A percentile compares a stretch with the other conserved stretches of the same genome.
Evolutionary conservation across 2,888 invertebrate genomes (phyloP).

Genomic region (Eupithecia tripunctaria): DNA sequence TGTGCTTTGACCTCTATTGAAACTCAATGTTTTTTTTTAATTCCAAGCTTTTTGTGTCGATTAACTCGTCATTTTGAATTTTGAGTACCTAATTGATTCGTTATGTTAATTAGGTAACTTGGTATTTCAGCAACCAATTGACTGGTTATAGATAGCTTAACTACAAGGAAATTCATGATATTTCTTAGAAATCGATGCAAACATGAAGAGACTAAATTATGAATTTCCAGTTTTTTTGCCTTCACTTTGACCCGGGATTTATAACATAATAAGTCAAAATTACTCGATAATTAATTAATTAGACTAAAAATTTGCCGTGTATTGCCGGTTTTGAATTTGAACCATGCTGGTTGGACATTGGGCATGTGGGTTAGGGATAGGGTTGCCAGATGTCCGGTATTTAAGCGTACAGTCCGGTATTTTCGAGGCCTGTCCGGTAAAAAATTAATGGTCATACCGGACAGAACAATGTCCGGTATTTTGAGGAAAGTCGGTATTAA

Average conservation of each 20-base stretch:
- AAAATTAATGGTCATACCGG: too few relatives aligned
- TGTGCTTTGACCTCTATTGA: background rate
- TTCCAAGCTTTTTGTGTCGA: background rate
- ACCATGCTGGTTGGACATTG: too few relatives aligned
- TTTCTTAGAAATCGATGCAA: background rate
- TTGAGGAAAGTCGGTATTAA: too few relatives aligned
- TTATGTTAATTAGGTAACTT: background rate
- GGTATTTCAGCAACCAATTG: background rate
- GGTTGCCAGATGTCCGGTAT: too few relatives aligned
- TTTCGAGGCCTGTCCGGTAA: too few relatives aligned
- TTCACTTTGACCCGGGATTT: background rate
- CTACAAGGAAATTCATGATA: background rate
- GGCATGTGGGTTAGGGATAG: too few relatives aligned
- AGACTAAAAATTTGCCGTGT: too few relatives aligned
- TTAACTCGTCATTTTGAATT: background rate
- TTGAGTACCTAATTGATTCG: background rate
- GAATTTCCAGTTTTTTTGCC: background rate
- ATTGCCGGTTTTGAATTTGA: too few relatives aligned
- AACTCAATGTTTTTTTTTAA: background rate
- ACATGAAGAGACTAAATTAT: background rate
- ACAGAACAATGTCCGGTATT: too few relatives aligned
- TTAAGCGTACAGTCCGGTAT: too few relatives aligned
- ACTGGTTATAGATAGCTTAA: background rate
- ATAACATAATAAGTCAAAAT: too few relatives aligned
- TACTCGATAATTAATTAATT: too few relatives aligned